These are phyloP conservation scores for Pongo pygmaeus DNA, from an alignment of 2,113 vertebrate genomes.

Conservation along the genomic window DNA sequence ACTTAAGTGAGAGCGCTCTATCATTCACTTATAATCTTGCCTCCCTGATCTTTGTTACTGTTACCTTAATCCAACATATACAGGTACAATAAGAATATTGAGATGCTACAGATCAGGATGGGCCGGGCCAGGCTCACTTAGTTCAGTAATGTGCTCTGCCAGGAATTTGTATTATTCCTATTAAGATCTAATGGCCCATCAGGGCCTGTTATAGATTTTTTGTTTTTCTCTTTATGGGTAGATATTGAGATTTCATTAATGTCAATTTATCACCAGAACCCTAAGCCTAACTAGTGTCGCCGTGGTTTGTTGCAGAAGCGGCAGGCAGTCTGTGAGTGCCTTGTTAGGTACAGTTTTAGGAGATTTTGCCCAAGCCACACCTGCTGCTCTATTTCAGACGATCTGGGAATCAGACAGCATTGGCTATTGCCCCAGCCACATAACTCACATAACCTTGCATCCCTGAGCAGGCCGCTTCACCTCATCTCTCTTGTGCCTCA, in stretches of 20 bases:
- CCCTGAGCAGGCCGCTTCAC: no score
- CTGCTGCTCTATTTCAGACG: not conserved
- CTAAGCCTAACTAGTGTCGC: not conserved
- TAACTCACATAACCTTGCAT: not conserved
- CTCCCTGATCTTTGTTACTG: not conserved
- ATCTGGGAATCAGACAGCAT: not conserved
- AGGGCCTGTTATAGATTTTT: constrained; percentile 58
- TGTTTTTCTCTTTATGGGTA: constrained; percentile 44
- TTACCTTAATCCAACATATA: not conserved
- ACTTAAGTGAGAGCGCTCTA: not conserved
- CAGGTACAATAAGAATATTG: not conserved
- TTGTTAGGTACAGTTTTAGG: not conserved
- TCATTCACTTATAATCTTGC: not conserved
- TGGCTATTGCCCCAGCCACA: rapidly evolving
- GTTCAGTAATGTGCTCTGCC: not conserved
- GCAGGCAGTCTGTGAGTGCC: not conserved
- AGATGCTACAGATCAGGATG: not conserved
- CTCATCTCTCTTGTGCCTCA: not conserved
- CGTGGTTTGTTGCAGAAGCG: not conserved
- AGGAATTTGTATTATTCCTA: constrained; percentile 45
- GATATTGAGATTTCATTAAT: constrained; percentile 70
- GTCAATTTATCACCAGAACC: constrained; percentile 44
- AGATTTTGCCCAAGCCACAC: not conserved
- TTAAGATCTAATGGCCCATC: constrained; percentile 60
- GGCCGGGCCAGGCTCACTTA: not conserved